A percentile compares a stretch with the other conserved stretches of the same genome.
phyloP scores from a whole-genome alignment of 53 echinoderm and acorn worm species.

The Pentamera pediparva region DNA sequence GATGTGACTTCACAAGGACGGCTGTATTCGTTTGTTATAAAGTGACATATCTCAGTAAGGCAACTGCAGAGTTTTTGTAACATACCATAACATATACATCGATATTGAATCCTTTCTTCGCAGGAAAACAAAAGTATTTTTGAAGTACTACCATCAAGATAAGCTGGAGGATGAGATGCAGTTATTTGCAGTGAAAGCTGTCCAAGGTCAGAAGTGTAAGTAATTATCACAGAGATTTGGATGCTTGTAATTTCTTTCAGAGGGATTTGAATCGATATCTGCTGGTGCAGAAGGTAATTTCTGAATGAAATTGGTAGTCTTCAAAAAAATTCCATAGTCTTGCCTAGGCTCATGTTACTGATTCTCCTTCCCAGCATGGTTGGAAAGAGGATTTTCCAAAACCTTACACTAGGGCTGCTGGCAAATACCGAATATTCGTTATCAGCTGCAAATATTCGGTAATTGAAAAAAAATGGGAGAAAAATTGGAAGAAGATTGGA shows the following conservation, averaged over 20 bases:
- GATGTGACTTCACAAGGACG: neutral
- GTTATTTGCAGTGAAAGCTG: conserved; percentile 53
- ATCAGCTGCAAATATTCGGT: too few species aligned
- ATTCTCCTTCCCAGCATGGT: too few species aligned
- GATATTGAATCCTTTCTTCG: neutral
- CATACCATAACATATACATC: neutral
- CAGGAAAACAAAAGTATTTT: conserved; percentile 94
- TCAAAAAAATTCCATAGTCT: too few species aligned
- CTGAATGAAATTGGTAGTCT: neutral
- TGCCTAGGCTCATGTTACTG: too few species aligned
- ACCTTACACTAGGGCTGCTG: too few species aligned
- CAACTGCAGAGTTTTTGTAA: neutral
- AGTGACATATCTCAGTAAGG: neutral
- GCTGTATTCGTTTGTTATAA: neutral
- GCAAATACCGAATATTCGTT: too few species aligned
- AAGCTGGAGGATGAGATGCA: conserved; percentile 76
- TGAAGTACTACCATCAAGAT: conserved; percentile 98
- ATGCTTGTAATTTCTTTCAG: neutral
- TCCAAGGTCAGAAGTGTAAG: conserved; percentile 83
- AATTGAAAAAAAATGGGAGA: too few species aligned
- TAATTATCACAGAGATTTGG: neutral
- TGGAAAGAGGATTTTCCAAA: too few species aligned
- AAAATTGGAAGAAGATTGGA: too few species aligned
- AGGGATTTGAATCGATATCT: neutral
- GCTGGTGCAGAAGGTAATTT: neutral